These are phyloP conservation scores for Mohoua ochrocephala DNA, from an alignment of 2,113 vertebrate species.

Conservation along the genomic window DNA sequence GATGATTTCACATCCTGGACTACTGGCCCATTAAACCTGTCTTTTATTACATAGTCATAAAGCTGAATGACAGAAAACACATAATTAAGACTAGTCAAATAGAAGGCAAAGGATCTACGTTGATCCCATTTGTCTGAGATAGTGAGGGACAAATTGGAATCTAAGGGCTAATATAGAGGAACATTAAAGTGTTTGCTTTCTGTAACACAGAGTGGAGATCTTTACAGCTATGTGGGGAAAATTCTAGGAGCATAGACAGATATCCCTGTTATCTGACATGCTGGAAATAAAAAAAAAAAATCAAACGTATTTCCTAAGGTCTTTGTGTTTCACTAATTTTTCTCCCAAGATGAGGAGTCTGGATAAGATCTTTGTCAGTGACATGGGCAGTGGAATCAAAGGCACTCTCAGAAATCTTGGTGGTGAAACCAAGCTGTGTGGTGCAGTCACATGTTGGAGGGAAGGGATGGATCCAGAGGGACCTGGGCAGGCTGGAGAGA, in stretches of 20 bases:
- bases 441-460: background rate
- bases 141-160: background rate
- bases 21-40: constrained; percentile 38
- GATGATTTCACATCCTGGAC: constrained; percentile 46
- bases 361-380: background rate
- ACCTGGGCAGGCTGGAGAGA: background rate
- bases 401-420: background rate
- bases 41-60: constrained; percentile 55
- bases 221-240: background rate
- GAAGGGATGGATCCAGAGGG: background rate
- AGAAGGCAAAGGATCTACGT: background rate
- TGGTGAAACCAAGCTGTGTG: background rate
- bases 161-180: background rate
- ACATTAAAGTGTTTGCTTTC: background rate
- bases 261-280: background rate
- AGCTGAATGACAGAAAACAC: constrained; percentile 61
- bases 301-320: background rate
- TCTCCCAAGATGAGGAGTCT: background rate
- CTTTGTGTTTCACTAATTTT: background rate
- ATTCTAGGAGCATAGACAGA: background rate
- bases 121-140: constrained; percentile 5
- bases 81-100: constrained; percentile 53
- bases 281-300: background rate
- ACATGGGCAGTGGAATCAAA: background rate
- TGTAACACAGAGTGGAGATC: background rate